phyloP scores from a whole-genome alignment of 2,113 vertebrate species.

The Melanostigma gelatinosum region DNA sequence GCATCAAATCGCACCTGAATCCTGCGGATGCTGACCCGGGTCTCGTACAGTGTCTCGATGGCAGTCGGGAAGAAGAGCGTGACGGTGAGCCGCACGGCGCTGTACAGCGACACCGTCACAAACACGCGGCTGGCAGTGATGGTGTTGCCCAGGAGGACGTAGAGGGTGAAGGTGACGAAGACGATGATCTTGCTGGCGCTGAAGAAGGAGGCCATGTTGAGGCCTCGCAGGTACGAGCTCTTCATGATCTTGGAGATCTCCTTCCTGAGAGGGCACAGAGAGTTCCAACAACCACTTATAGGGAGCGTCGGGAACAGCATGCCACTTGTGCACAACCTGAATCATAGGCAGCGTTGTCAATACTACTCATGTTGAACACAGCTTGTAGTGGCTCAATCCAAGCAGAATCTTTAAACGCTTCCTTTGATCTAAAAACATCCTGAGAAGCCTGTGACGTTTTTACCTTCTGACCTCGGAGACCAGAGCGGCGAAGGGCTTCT shows the following conservation, averaged over 20 bases:
- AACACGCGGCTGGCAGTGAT: constrained; percentile 92
- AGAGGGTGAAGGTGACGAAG: constrained; percentile 91
- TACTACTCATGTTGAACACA: not conserved
- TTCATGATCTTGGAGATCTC: constrained; percentile 91
- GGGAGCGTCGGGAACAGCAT: not conserved
- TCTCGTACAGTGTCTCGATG: constrained; percentile 89
- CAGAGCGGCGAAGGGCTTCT: constrained; percentile 90
- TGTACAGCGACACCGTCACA: constrained; percentile 89
- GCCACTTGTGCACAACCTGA: not conserved
- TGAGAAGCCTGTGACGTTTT: constrained; percentile 8
- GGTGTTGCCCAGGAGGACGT: constrained; percentile 87
- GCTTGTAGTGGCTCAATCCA: not conserved
- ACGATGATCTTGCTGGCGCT: constrained; percentile 93
- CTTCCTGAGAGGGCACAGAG: constrained; percentile 80
- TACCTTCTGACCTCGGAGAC: constrained; percentile 90
- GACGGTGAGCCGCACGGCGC: constrained; percentile 89
- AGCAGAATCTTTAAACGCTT: not conserved
- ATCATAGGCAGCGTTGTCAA: not conserved
- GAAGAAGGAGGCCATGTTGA: constrained; percentile 96
- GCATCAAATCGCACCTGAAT: constrained; percentile 86
- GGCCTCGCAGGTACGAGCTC: constrained; percentile 93
- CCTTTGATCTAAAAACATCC: not conserved
- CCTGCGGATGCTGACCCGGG: constrained; percentile 88
- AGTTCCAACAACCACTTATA: not conserved
- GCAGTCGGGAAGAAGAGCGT: constrained; percentile 95